Percentiles rank a stretch among this genome's conserved stretches.
These are phyloP conservation scores for Coremacera marginata DNA, from an alignment of 2,888 invertebrate species.

Conservation along the genomic window DNA sequence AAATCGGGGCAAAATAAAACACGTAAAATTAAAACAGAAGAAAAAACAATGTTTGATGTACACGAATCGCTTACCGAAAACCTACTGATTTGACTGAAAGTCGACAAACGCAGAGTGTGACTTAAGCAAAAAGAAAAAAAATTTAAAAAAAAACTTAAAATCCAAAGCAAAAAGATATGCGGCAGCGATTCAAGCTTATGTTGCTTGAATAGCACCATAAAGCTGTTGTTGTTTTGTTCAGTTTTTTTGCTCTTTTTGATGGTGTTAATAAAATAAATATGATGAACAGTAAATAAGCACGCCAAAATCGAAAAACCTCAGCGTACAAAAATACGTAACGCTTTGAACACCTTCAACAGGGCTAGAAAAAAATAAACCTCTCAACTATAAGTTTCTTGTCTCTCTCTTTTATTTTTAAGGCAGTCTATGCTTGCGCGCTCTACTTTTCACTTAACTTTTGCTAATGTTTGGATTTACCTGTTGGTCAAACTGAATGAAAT, in stretches of 20 bases:
- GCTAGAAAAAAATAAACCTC: too few species aligned
- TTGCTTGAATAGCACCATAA: not conserved
- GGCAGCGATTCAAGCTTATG: not conserved
- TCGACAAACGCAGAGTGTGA: not conserved
- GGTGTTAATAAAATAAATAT: not conserved
- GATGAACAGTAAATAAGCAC: too few species aligned
- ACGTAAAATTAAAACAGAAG: not conserved
- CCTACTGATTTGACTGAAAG: constrained; percentile 23
- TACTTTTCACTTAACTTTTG: too few species aligned
- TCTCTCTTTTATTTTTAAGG: too few species aligned
- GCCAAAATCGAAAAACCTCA: too few species aligned
- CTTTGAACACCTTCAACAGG: too few species aligned
- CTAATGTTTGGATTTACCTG: too few species aligned
- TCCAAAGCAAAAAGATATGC: not conserved
- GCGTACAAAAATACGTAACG: too few species aligned
- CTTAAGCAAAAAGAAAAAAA: constrained; percentile 11
- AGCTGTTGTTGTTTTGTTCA: not conserved
- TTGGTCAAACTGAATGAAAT: too few species aligned
- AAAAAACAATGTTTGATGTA: not conserved
- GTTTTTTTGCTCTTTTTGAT: not conserved
- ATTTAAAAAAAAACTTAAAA: not conserved
- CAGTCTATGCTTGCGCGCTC: too few species aligned
- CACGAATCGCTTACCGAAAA: constrained; percentile 22
- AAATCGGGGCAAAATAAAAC: not conserved
- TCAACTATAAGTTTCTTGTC: too few species aligned